Conservation (phyloP, 2,888 invertebrate genomes). For the Pollenia angustigena region DNA sequence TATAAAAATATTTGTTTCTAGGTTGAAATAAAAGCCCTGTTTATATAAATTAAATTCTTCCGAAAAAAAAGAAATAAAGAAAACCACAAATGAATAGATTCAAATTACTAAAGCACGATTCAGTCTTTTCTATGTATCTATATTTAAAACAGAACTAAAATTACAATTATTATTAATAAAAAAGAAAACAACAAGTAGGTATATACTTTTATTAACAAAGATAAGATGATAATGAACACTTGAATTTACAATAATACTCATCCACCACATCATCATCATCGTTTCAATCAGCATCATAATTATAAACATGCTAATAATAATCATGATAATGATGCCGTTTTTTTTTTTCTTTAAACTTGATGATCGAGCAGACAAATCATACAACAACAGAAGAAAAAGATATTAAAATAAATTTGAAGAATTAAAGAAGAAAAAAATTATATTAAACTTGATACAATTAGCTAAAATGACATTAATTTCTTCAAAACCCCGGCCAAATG, state of each 20-base stretch:
- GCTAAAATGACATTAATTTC: conserved; percentile 61
- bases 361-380: conserved; percentile 3
- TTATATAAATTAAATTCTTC: conserved; percentile 23
- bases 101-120: conserved; percentile 53
- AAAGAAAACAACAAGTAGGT: conserved; percentile 1
- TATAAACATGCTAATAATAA: conserved; percentile 35
- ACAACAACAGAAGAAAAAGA: background rate
- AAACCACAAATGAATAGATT: conserved; percentile 59
- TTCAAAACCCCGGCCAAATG: conserved; percentile 6
- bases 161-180: conserved; percentile 46
- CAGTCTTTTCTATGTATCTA: background rate
- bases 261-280: conserved; percentile 2
- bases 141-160: conserved; percentile 42
- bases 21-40: conserved; percentile 14
- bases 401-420: conserved; percentile 28
- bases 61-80: background rate
- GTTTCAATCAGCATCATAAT: background rate
- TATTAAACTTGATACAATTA: conserved; percentile 56
- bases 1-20: background rate
- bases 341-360: background rate
- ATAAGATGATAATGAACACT: conserved; percentile 50
- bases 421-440: conserved; percentile 9
- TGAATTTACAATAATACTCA: conserved; percentile 15
- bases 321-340: conserved; percentile 28
- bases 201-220: conserved; percentile 5